Percentiles rank a stretch among this genome's conserved stretches.
These are phyloP conservation scores for Dendrocincla fuliginosa DNA, from an alignment of 2,797 vertebrate genomes.

Conservation along the genomic window DNA sequence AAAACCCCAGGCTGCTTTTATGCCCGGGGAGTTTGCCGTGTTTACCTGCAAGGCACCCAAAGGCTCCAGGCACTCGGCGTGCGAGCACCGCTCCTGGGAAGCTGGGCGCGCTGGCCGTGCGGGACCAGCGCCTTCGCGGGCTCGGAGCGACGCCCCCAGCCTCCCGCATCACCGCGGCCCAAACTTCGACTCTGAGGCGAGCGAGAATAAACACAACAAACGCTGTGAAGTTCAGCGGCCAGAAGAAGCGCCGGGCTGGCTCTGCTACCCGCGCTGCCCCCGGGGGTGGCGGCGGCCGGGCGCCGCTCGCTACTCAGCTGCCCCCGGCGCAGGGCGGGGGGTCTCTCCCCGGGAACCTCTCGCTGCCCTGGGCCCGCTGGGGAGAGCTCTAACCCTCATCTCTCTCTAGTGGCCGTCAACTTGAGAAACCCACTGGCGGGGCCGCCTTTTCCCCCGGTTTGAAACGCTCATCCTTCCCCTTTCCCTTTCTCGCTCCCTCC, in stretches of 20 bases:
- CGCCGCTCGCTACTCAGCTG: not conserved
- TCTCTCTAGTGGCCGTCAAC: not conserved
- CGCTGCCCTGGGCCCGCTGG: too few relatives aligned
- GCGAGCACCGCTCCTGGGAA: not conserved
- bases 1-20: not conserved
- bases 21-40: rapidly evolving
- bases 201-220: not conserved
- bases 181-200: not conserved
- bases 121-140: not conserved
- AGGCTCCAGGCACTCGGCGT: rapidly evolving
- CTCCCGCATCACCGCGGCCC: not conserved
- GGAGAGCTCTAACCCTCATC: not conserved
- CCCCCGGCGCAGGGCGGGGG: not conserved
- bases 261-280: not conserved
- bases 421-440: not conserved
- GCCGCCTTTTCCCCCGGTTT: not conserved
- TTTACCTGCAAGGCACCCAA: not conserved
- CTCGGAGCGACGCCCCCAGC: not conserved
- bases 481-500: rapidly evolving
- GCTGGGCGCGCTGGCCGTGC: not conserved
- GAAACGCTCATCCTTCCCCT: not conserved
- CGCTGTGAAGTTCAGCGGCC: not conserved
- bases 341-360: not conserved
- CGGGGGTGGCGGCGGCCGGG: too few relatives aligned
- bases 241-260: not conserved